Conservation (phyloP, 2,888 invertebrate genomes). For the Nomada ferruginata region DNA sequence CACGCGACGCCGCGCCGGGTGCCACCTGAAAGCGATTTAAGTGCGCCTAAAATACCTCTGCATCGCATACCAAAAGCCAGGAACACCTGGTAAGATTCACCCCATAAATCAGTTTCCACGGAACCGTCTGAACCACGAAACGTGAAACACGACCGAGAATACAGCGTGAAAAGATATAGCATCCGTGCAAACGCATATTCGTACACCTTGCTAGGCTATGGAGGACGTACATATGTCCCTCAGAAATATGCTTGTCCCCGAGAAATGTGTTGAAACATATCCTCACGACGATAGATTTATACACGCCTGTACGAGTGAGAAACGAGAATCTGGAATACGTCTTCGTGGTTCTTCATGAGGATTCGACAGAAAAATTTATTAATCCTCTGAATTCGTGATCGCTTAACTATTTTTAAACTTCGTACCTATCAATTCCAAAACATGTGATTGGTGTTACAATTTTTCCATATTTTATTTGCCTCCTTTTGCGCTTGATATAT, state of each 20-base stretch:
- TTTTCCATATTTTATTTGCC: too few species aligned
- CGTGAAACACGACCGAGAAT: conserved; percentile 32
- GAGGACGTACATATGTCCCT: conserved; percentile 4
- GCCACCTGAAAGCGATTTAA: neutral
- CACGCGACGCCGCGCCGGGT: too few species aligned
- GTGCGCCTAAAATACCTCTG: conserved; percentile 16
- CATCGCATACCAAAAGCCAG: conserved; percentile 24
- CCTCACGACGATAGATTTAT: conserved; percentile 28
- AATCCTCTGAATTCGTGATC: too few species aligned
- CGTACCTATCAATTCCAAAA: too few species aligned
- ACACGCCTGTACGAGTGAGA: neutral
- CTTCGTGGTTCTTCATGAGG: neutral
- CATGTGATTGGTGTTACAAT: too few species aligned
- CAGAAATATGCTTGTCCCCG: conserved; percentile 20
- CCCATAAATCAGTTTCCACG: conserved; percentile 35
- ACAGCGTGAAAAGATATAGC: conserved; percentile 40
- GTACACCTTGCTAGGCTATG: conserved; percentile 18
- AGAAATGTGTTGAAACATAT: conserved; percentile 29
- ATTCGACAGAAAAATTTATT: conserved; percentile 8
- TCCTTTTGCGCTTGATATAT: too few species aligned
- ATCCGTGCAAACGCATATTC: conserved; percentile 33
- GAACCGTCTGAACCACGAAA: conserved; percentile 14
- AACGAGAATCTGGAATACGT: conserved; percentile 17
- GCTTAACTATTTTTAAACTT: neutral
- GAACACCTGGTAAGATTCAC: conserved; percentile 33